Percentiles rank a stretch among this genome's conserved stretches.
These are phyloP conservation scores for Varanus salvator DNA, from an alignment of 2,113 vertebrate genomes.

Conservation along the genomic window DNA sequence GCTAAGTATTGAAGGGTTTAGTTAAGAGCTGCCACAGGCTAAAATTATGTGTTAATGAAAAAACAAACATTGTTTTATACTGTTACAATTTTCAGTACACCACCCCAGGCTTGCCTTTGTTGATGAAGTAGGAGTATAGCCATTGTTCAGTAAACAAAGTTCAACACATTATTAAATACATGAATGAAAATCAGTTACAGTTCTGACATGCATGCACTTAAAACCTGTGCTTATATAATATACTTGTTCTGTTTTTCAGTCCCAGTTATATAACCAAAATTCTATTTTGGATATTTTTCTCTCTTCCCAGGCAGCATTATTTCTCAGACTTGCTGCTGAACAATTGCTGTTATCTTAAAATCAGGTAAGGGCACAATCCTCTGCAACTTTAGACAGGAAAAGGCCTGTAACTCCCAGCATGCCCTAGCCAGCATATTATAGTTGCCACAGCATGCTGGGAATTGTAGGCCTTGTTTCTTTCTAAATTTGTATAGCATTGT, in stretches of 20 bases:
- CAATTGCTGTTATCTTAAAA: conserved; percentile 9
- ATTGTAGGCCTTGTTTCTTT: too few species aligned
- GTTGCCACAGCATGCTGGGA: too few species aligned
- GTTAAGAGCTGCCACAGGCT: background rate
- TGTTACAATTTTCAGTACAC: background rate
- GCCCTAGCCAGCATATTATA: too few species aligned
- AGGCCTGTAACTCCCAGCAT: too few species aligned
- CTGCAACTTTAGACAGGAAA: too few species aligned
- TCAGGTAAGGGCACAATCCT: background rate
- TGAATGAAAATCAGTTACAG: too few species aligned
- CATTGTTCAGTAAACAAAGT: background rate
- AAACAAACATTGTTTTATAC: background rate
- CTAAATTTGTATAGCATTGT: too few species aligned
- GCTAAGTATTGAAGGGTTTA: background rate
- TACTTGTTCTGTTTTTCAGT: background rate
- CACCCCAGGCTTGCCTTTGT: background rate
- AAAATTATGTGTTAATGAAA: background rate
- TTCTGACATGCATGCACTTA: background rate
- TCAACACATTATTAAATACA: background rate
- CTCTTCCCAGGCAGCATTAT: background rate
- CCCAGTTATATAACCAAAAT: background rate
- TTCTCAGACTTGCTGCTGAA: background rate
- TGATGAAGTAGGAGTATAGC: background rate
- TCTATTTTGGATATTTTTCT: background rate
- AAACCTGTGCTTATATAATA: background rate